Percentiles rank a stretch among this genome's conserved stretches.
These are phyloP conservation scores for Pachypeltis micranthus DNA, from an alignment of 1,140 invertebrate species.

Conservation along the genomic window DNA sequence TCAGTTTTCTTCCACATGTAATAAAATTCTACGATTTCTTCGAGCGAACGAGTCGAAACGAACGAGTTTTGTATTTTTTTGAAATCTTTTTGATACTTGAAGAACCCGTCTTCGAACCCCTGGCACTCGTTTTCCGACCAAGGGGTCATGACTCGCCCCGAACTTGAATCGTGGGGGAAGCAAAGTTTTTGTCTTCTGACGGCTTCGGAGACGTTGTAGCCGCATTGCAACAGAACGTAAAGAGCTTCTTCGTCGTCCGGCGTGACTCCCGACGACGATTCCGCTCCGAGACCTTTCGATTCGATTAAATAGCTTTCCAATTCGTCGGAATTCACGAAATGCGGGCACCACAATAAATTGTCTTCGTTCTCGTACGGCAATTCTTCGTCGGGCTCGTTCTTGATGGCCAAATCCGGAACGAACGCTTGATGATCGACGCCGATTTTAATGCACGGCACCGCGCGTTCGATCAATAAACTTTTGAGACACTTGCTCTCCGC, in stretches of 20 bases:
- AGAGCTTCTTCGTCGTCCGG: slow-evolving; percentile 88
- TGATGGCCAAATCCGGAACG: neutral
- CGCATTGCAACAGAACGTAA: slow-evolving; percentile 82
- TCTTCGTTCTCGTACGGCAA: slow-evolving; percentile 92
- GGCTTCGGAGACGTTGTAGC: slow-evolving; percentile 85
- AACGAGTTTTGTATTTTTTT: slow-evolving; percentile 86
- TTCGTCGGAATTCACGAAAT: slow-evolving; percentile 53
- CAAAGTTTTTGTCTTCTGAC: slow-evolving; percentile 70
- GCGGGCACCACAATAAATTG: slow-evolving; percentile 84
- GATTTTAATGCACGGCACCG: neutral
- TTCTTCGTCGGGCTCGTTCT: slow-evolving; percentile 48
- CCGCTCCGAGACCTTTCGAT: slow-evolving; percentile 44
- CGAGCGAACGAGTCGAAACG: slow-evolving; percentile 84
- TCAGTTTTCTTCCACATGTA: slow-evolving; percentile 98
- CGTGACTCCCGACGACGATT: slow-evolving; percentile 69
- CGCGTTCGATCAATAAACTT: too few species aligned
- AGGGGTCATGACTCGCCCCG: slow-evolving; percentile 45
- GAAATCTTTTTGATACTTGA: slow-evolving; percentile 90
- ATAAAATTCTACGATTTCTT: slow-evolving; percentile 93
- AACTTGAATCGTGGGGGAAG: slow-evolving; percentile 46
- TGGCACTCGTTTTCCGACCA: slow-evolving; percentile 98
- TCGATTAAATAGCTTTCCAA: slow-evolving; percentile 69
- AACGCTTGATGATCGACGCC: neutral
- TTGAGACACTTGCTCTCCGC: too few species aligned
- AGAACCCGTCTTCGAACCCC: slow-evolving; percentile 87